Base-by-base conservation (phyloP, 2,888 invertebrate genomes). In the Volucella inflata region DNA sequence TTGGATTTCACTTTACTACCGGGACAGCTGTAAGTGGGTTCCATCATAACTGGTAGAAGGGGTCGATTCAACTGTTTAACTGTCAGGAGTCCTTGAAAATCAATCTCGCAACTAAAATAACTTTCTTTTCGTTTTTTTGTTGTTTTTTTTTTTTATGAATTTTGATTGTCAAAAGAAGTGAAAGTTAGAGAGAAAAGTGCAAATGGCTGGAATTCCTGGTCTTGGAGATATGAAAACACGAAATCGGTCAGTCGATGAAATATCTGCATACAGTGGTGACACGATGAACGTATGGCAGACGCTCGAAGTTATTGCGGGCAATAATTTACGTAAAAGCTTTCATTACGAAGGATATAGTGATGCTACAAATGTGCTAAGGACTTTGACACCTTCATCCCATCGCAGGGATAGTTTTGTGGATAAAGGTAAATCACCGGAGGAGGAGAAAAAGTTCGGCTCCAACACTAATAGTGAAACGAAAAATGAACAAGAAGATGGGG, bases 211-310 rank as follows among this genome's bases (percentile, higher is more conserved):
- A 44, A 50, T 60, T 50, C 50, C 81, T 0, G 16, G 16, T 51
- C 21, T 77, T 10, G 74, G 57, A n/a, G 81, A 77, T 68, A 40
- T 72, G 40, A 50, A 57, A 72, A 21, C 16, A 14, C 65, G 85
- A 76, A 80, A 77, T 68, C 91, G 91, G 91, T 90, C 91, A 91
- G 91, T 91, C 89, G 90, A 90, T 72, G 89, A 90, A 78, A 89
- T 90, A 87, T 88, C 89, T 88, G 89, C 89, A 87, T 89, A 89
- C 89, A 87, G 90, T 88, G 82, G 90, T 88, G 91, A 91, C 89
- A 90, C 88, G 77, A 91, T 91, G 91, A 91, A 91, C 81, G 90
- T 92, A 46, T 92, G 92, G 92, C 92, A 92, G 71, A 91, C 92
- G 50, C 87, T 92, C 8, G 92, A 92, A 71, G 89, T 90, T 59